Evolutionary conservation across 2,797 vertebrate genomes (phyloP).

Genomic region (Rhabdomys pumilio): DNA sequence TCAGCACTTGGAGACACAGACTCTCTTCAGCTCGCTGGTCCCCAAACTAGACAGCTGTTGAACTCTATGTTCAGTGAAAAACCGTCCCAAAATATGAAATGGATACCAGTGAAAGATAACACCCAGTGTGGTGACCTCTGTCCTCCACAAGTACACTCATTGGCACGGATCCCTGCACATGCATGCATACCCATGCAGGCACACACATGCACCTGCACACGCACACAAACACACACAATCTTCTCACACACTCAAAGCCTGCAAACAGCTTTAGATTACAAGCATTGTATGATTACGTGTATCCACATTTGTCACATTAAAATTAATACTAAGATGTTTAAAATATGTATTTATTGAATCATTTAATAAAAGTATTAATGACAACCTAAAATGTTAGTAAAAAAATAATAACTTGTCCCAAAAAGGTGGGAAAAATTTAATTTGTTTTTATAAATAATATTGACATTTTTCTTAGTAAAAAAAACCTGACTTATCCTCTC

Average conservation of each 20-base stretch:
- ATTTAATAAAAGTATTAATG: background rate
- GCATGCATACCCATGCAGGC: background rate
- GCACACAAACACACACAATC: background rate
- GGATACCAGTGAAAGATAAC: background rate
- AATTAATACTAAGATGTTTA: conserved; percentile 20
- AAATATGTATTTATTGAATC: background rate
- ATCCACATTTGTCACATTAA: conserved; percentile 1
- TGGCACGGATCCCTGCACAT: no score
- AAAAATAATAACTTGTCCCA: conserved; percentile 14
- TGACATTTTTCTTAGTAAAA: background rate
- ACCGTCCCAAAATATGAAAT: background rate
- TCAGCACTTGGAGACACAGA: background rate
- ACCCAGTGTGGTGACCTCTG: background rate
- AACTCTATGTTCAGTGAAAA: background rate
- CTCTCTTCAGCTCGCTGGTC: background rate
- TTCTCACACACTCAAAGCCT: background rate
- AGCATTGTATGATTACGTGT: background rate
- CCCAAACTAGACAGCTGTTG: background rate
- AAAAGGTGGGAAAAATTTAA: background rate
- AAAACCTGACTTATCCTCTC: background rate
- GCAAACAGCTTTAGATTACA: background rate
- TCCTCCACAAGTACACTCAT: background rate
- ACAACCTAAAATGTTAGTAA: conserved; percentile 22
- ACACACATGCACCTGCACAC: background rate
- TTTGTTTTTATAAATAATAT: conserved; percentile 28